phyloP scores from a whole-genome alignment of 1,140 invertebrate genomes.

The Drosophila ogumai region DNA sequence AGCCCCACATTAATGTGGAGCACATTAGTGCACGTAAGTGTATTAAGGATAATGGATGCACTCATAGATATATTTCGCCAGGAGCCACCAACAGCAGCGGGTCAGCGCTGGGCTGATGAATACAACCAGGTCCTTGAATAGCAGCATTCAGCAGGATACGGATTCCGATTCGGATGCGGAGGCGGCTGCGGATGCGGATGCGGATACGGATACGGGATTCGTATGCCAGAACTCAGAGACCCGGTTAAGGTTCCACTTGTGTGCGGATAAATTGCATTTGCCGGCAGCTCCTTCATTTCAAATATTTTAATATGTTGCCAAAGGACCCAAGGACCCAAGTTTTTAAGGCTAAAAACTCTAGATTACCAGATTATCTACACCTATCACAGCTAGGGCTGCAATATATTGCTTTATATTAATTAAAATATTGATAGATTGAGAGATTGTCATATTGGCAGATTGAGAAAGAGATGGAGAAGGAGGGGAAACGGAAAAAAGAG shows the following conservation, averaged over 20 bases:
- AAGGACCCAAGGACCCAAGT: neutral
- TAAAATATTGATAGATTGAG: too few species aligned
- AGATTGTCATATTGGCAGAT: too few species aligned
- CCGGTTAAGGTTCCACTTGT: slow-evolving; percentile 6
- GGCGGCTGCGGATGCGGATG: neutral
- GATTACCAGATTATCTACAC: too few species aligned
- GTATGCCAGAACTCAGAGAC: neutral
- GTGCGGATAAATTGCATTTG: slow-evolving; percentile 16
- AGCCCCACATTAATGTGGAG: slow-evolving; percentile 77
- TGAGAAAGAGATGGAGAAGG: too few species aligned
- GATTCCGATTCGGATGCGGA: neutral
- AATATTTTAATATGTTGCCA: slow-evolving; percentile 2
- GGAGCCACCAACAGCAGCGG: slow-evolving; percentile 2
- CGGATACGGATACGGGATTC: slow-evolving; percentile 3
- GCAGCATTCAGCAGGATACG: slow-evolving; percentile 20
- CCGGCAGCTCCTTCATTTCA: neutral
- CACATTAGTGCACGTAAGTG: slow-evolving; percentile 83
- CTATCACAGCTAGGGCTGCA: too few species aligned
- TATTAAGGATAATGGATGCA: slow-evolving; percentile 83
- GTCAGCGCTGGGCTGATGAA: slow-evolving; percentile 13
- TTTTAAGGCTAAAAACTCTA: neutral
- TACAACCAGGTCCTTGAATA: slow-evolving; percentile 18
- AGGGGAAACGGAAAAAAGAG: too few species aligned
- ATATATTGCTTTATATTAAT: too few species aligned
- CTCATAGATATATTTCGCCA: slow-evolving; percentile 77